Evolutionary conservation across 2,113 vertebrate species (phyloP), one percentile per base, ranked within the genome.

Genomic region (Brachyhypopomus occidentalis): DNA sequence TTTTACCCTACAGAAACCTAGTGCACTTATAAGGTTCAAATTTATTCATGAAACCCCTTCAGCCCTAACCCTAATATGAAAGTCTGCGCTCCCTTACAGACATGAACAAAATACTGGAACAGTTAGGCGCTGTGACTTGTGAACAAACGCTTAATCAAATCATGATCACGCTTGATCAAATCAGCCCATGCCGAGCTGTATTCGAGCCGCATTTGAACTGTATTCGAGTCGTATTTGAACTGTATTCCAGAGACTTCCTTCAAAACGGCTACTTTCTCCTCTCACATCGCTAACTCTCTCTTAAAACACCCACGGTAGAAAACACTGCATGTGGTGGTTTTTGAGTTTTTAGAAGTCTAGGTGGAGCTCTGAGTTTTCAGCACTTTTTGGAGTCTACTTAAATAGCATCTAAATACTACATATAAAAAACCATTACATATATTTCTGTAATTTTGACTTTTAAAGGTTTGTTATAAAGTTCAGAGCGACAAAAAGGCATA

Each of bases 391-490:
- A 41, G 14, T 52, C 2, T 52, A 14, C 45, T 52, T 14, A 12
- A 52, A 52, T 52, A 52, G 45, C 45, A 52, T 30, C 1, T 30
- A 2, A 30, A 30, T 30, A 52, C 58, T 58, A 23, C 23, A n/a
- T n/a, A n/a, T n/a, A n/a, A n/a, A 19, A 25, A 67, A 8, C 58
- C 36, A 72, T 52, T 38, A 72, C 69, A n/a, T 63, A 55, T 25
- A 20, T 0, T 17, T 34, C 19, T 52, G 25, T 60, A 79, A 27
- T 41, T 55, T 72, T n/a, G 4, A 20, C 36, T 63, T 72, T 69
- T 60, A 72, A 17, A 30, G 17, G 3, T 11, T 20, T 11, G 52
- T 27, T 59, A 34, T 79, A 73, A 80, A 64, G 63, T 60, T 36
- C 70, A 62, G 16, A 14, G 23, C n/a, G 5, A 52, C 69, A 5